Conservation (phyloP, 2,797 vertebrate species). For the Epinephelus coioides region DNA sequence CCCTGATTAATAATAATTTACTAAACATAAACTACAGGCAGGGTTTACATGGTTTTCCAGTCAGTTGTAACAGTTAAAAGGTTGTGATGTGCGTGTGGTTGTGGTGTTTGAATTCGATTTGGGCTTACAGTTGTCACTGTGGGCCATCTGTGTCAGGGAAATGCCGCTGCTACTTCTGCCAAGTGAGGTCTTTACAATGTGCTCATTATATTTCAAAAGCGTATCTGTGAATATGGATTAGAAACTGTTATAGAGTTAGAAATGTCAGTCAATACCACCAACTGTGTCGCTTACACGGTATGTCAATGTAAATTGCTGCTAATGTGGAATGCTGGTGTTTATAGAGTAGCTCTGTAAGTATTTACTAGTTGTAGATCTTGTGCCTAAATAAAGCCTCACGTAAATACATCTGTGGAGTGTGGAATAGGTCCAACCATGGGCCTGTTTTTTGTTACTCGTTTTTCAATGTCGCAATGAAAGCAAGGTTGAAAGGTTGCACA, state of each 20-base stretch:
- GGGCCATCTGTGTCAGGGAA: slow-evolving; percentile 70
- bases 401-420: slow-evolving; percentile 75
- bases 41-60: slow-evolving; percentile 17
- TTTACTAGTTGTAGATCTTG: slow-evolving; percentile 75
- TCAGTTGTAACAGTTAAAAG: slow-evolving; percentile 16
- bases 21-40: slow-evolving; percentile 1
- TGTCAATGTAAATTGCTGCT: slow-evolving; percentile 68
- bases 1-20: slow-evolving; percentile 13
- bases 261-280: slow-evolving; percentile 74
- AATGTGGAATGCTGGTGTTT: slow-evolving; percentile 75
- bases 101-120: slow-evolving; percentile 33
- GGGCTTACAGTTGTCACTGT: slow-evolving; percentile 48
- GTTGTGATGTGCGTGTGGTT: slow-evolving; percentile 12
- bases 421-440: slow-evolving; percentile 46
- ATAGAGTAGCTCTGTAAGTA: slow-evolving; percentile 67
- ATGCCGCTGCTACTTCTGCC: slow-evolving; percentile 55
- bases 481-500: slow-evolving; percentile 17
- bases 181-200: slow-evolving; percentile 53
- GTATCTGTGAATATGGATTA: slow-evolving; percentile 70
- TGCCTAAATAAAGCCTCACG: slow-evolving; percentile 73
- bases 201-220: slow-evolving; percentile 71
- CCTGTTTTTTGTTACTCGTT: slow-evolving; percentile 6
- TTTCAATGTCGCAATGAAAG: slow-evolving; percentile 4
- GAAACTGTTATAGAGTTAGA: slow-evolving; percentile 63
- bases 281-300: slow-evolving; percentile 57